Evolutionary conservation across 1,140 invertebrate species (phyloP), one percentile per base, ranked within the genome.

Genomic region (Cataglyphis hispanica): DNA sequence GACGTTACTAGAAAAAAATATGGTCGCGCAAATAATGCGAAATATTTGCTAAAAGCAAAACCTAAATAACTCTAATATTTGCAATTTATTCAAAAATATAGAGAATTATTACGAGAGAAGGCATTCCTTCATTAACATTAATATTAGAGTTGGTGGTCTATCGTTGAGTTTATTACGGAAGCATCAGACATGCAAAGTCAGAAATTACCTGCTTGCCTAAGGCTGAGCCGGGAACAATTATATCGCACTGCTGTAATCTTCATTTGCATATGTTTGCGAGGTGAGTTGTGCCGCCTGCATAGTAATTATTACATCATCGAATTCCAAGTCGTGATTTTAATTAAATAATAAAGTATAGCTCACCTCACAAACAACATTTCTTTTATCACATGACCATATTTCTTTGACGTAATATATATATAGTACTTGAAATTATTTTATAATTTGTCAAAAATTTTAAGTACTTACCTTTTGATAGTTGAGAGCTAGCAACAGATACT

Each of bases 401-500:
- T 25, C 40, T 70, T 53, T 10, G 56, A 70, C 5, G 34, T 7
- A 19, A 81, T 16, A 3, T 16, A 11, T 16, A 11, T 27, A 1
- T 31, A 43, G 46, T 43, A 19, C 16, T 7, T 16, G 11, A 1
- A 6, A 46, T 50, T 64, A 46, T 64, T 8, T 50, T n/a, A n/a
- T n/a, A 6, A 7, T 37, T 56, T 1, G 8, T 31, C 27, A 34
- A 50, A 22, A n/a, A 31, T 31, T 37, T 31, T 77, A 46, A 75
- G 22, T 40, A 85, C 91, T 93, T 92, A 96, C 96, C 94, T 96
- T 96, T 85, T 96, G 95, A 81, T 96, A 95, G 86, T 95, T 95
- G 87, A 95, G 95, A 80, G 95, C 95, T 56, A 96, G 86, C 31
- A 96, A 91, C 27, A 96, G 91, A 86, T 95, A 96, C 84, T 95